phyloP scores from a whole-genome alignment of 2,113 vertebrate species.

The Tragelaphus imberbis region DNA sequence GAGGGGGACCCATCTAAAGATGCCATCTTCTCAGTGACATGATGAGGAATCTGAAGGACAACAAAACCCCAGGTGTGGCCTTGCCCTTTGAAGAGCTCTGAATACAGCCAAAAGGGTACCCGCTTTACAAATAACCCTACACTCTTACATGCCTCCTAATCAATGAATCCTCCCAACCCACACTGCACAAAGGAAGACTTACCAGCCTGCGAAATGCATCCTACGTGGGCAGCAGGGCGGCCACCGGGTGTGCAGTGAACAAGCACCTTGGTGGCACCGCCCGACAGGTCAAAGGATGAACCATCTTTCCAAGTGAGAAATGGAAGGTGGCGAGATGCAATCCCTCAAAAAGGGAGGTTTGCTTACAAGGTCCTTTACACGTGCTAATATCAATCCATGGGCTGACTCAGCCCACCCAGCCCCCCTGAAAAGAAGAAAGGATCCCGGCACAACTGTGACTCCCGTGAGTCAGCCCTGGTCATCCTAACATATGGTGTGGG shows the following conservation, averaged over 20 bases:
- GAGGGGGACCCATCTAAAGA: background rate
- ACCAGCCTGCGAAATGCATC: rapidly evolving
- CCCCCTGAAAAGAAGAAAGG: rapidly evolving
- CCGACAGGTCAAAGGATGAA: rapidly evolving
- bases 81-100: background rate
- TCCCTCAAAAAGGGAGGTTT: background rate
- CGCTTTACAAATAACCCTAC: background rate
- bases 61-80: background rate
- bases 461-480: rapidly evolving
- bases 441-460: background rate
- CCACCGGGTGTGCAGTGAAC: rapidly evolving
- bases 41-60: background rate
- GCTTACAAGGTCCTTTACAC: background rate
- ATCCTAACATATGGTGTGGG: rapidly evolving
- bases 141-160: background rate
- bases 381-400: rapidly evolving
- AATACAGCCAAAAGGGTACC: background rate
- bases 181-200: background rate
- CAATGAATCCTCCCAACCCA: background rate
- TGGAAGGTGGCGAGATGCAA: rapidly evolving
- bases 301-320: background rate
- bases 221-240: rapidly evolving
- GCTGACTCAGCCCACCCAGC: rapidly evolving
- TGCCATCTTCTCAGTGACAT: background rate
- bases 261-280: rapidly evolving